Evolutionary conservation across 2,888 invertebrate genomes (phyloP).

Genomic region (Drepanosiphum platanoidis): DNA sequence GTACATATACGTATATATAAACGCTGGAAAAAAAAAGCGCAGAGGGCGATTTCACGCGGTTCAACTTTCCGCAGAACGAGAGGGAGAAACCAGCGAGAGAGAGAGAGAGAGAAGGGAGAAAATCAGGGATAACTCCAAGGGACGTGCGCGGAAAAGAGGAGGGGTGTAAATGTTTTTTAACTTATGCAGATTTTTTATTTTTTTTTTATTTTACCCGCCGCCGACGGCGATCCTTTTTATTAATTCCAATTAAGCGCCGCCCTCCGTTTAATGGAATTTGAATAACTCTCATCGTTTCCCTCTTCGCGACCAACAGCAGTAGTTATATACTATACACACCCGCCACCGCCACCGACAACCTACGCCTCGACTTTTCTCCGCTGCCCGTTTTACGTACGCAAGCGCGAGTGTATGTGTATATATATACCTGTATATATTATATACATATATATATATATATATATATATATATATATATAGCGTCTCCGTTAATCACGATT

Average conservation of each 20-base stretch:
- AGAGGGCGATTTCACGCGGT: constrained; percentile 36
- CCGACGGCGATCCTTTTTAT: constrained; percentile 51
- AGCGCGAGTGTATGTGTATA: neutral
- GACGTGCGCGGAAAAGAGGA: neutral
- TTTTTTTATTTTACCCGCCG: constrained; percentile 42
- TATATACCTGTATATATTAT: neutral
- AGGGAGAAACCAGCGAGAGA: constrained; percentile 22
- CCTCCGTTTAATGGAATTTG: constrained; percentile 59
- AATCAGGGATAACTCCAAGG: constrained; percentile 47
- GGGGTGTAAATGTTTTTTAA: constrained; percentile 61
- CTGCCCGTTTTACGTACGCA: neutral
- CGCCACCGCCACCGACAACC: neutral
- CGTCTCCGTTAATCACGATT: constrained; percentile 61
- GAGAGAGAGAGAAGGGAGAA: constrained; percentile 59
- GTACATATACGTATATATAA: neutral
- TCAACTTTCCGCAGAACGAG: constrained; percentile 8
- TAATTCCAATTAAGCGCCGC: constrained; percentile 61
- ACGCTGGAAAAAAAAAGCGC: neutral
- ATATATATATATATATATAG: neutral
- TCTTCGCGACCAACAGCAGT: constrained; percentile 19
- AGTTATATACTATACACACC: neutral
- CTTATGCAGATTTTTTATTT: constrained; percentile 59
- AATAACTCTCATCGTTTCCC: constrained; percentile 58
- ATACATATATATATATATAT: neutral
- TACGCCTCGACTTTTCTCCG: constrained; percentile 42